phyloP scores from a whole-genome alignment of 2,113 vertebrate species.

The Lethenteron reissneri region DNA sequence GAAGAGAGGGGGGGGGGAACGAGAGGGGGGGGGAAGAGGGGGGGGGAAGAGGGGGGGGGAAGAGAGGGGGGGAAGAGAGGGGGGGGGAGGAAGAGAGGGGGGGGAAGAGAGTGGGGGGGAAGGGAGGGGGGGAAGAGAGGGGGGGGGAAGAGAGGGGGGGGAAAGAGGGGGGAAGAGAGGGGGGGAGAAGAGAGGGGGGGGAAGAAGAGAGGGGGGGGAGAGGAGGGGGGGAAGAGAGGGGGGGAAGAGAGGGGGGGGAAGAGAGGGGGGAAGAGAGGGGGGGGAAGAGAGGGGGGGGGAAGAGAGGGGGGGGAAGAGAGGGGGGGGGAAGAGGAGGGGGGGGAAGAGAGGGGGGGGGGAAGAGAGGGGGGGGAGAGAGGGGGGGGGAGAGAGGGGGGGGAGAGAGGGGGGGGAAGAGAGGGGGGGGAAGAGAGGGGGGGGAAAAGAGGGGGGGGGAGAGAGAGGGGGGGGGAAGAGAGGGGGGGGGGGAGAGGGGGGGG shows the following conservation, averaged over 20 bases:
- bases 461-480: not conserved
- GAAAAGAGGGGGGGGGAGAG: not conserved
- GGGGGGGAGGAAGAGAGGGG: not conserved
- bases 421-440: not conserved
- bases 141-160: not conserved
- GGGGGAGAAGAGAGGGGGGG: not conserved
- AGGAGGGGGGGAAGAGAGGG: too few species aligned
- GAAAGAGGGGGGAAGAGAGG: not conserved
- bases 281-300: too few species aligned
- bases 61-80: not conserved
- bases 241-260: too few species aligned
- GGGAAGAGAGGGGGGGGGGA: not conserved
- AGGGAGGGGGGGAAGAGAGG: not conserved
- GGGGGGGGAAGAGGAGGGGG: too few species aligned
- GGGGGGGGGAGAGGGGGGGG: not conserved
- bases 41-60: not conserved
- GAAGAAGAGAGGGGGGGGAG: too few species aligned
- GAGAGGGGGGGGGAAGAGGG: not conserved
- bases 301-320: too few species aligned
- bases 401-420: not conserved
- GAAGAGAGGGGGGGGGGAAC: too few species aligned
- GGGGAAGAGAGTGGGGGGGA: not conserved
- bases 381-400: not conserved
- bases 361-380: not conserved
- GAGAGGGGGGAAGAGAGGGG: too few species aligned